phyloP scores from a whole-genome alignment of 2,797 vertebrate species.

The Huso huso region DNA sequence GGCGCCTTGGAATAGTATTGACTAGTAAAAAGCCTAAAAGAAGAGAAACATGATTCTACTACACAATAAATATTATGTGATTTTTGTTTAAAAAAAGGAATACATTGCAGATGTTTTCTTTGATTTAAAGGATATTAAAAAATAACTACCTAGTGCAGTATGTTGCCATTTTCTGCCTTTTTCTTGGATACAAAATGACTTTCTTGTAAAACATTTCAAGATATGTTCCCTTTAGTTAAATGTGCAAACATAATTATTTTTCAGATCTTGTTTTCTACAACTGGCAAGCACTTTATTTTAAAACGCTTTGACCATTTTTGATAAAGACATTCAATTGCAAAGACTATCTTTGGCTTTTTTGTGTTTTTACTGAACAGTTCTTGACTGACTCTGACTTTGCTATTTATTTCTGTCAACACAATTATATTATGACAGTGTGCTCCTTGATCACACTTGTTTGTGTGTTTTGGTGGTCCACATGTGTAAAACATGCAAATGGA shows the following conservation, averaged over 20 bases:
- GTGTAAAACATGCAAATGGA: conserved; percentile 65
- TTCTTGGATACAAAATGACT: conserved; percentile 31
- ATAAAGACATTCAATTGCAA: conserved; percentile 53
- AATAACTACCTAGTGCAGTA: too few relatives aligned
- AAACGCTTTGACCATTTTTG: conserved; percentile 54
- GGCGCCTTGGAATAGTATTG: conserved; percentile 54
- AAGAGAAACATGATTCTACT: conserved; percentile 31
- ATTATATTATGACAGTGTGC: conserved; percentile 53
- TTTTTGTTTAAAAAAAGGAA: background rate
- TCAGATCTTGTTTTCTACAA: conserved; percentile 49
- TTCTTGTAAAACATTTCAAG: conserved; percentile 2
- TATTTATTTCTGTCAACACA: conserved; percentile 76
- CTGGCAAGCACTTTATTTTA: conserved; percentile 49
- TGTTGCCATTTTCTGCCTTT: conserved; percentile 10
- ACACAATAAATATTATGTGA: background rate
- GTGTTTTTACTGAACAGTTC: conserved; percentile 59
- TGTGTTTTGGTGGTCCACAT: conserved; percentile 45
- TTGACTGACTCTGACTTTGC: conserved; percentile 72
- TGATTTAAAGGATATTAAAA: background rate
- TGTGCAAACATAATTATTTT: conserved; percentile 45
- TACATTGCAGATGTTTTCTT: background rate
- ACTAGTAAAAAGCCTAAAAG: conserved; percentile 37
- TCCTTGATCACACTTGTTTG: conserved; percentile 44
- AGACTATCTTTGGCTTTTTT: conserved; percentile 48
- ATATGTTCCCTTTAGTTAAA: conserved; percentile 4